phyloP scores from a whole-genome alignment of 2,113 vertebrate genomes.

The Triplophysa dalaica region DNA sequence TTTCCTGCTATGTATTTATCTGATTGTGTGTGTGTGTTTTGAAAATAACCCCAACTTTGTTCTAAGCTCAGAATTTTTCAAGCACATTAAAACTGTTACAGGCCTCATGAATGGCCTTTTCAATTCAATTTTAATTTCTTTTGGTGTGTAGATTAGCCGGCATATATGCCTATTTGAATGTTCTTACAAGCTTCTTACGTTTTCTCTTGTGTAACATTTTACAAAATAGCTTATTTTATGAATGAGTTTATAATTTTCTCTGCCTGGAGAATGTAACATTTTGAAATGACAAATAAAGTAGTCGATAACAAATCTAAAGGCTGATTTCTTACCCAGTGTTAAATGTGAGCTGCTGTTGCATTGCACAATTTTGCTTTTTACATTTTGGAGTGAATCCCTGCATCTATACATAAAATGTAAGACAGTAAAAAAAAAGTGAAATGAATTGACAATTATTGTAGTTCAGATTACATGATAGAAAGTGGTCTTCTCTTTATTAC shows the following conservation, averaged over 20 bases:
- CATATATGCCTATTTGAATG: background rate
- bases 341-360: background rate
- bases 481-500: background rate
- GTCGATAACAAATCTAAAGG: conserved; percentile 7
- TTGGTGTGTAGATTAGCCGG: background rate
- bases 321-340: background rate
- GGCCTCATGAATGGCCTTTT: background rate
- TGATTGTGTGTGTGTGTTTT: background rate
- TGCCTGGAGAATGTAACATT: background rate
- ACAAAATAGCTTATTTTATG: conserved; percentile 13
- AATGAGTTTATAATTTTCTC: background rate
- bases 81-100: conserved; percentile 12
- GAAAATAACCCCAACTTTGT: background rate
- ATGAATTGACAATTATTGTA: too few relatives aligned
- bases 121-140: background rate
- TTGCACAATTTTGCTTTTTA: background rate
- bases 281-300: conserved; percentile 36
- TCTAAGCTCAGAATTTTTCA: background rate
- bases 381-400: background rate
- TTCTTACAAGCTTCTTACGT: background rate
- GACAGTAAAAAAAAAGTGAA: too few relatives aligned
- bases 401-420: too few relatives aligned
- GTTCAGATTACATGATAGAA: too few relatives aligned
- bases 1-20: conserved; percentile 35
- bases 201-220: conserved; percentile 8